Base-by-base conservation (phyloP, 2,888 invertebrate genomes). In the Bugula neritina region DNA sequence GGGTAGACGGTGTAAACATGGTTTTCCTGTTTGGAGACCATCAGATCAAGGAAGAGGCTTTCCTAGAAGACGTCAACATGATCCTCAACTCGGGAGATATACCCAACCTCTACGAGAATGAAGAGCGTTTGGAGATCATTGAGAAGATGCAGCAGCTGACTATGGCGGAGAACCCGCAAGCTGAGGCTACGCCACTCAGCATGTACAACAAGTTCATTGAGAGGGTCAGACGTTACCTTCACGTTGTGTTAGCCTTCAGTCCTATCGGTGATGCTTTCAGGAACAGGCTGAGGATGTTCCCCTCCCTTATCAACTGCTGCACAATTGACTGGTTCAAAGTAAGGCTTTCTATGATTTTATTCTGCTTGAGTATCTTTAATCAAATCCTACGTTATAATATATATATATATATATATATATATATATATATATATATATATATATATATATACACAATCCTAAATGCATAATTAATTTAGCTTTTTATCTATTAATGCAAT, bases 271-370 rank as follows among this genome's bases (percentile, higher is more conserved):
- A 84, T 70, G 80, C 81, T 54, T 83, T 84, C 77, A 77, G 83
- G 23, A 82, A 80, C 74, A 75, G 83, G 35, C 80, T 83, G 29
- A 74, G 83, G n/a, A 83, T 83, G 83, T 84, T 83, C 74, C 84
- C 84, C 0, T 83, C 84, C 0, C 79, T 84, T 71, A 83, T 83
- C 75, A 84, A 82, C 78, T 84, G 84, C 74, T 84, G 84, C 75
- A 84, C 84, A 23, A 84, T 84, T 35, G 82, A 84, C 76, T 83
- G 82, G 82, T 84, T 84, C 76, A 78, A 80, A 81, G 87, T 86
- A 77, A 74, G 75, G 31, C 25, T 58, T 70, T 70, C 71, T 31
- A 29, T 52, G 34, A 57, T 71, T 27, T n/a, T n/a, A n/a, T n/a
- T n/a, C n/a, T n/a, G n/a, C n/a, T n/a, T n/a, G n/a, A n/a, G n/a